Base-by-base conservation (phyloP, 2,888 invertebrate species). In the Trichacis sp. region DNA sequence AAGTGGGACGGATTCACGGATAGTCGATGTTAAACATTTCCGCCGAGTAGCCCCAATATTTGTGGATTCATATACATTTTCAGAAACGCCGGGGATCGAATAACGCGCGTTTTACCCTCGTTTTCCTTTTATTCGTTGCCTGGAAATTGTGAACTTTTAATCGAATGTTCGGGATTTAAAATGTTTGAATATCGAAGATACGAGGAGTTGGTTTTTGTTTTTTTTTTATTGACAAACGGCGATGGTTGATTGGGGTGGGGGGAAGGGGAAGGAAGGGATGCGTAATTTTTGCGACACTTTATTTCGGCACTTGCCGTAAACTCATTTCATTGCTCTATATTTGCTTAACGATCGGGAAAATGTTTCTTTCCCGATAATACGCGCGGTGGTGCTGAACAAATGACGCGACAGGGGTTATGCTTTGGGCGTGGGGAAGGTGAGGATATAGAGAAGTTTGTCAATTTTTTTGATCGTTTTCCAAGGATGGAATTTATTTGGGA, bases 1-100 rank as follows among this genome's bases (percentile, higher is more conserved):
- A 64, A 64, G 59, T 64, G 64, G 55, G 19, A 51, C 42, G 64
- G n/a, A 64, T 58, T 64, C 18, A 9, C n/a, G 43, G 8, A 19
- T 43, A 18, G 3, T 33, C 43, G 43, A n/a, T 43, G 43, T 43
- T 19, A 19, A 43, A n/a, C 19, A 14, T 19, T 18, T 43, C 19
- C 19, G 15, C 11, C 11, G 1, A 18, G 4, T 40, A 17, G n/a
- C 11, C 19, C 8, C 43, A n/a, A 18, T 19, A 19, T 43, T 43
- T 43, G 19, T n/a, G 19, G 18, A n/a, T n/a, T 18, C 11, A 43
- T 19, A n/a, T n/a, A n/a, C 33, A 33, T 33, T 3, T n/a, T n/a
- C n/a, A 6, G 33, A 33, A 33, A 33, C 33, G 33, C 33, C n/a
- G n/a, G n/a, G n/a, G n/a, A n/a, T n/a, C n/a, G n/a, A n/a, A n/a